Conservation (phyloP, 2,113 vertebrate genomes). For the Pteronura brasiliensis region DNA sequence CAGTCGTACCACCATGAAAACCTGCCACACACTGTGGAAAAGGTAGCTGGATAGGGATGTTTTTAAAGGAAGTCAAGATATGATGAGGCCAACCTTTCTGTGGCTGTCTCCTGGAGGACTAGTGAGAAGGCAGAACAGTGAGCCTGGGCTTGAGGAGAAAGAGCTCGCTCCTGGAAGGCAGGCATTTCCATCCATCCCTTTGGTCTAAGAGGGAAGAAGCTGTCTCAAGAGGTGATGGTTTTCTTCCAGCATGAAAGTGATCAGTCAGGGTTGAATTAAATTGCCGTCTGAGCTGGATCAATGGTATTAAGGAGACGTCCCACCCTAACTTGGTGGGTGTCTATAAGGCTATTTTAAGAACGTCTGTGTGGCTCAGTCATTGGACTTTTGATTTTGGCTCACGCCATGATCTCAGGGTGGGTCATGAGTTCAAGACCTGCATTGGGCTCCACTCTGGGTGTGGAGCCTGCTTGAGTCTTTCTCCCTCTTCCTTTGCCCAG, state of each 20-base stretch:
- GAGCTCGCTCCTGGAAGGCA: accelerated
- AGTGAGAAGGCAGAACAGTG: not conserved
- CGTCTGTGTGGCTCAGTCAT: not conserved
- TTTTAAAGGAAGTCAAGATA: not conserved
- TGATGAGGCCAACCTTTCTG: not conserved
- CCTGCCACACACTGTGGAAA: not conserved
- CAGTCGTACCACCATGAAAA: not conserved
- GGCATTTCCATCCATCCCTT: accelerated
- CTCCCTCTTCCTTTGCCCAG: not conserved
- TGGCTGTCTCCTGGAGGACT: not conserved
- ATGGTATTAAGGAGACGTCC: too few species aligned
- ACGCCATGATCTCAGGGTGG: not conserved
- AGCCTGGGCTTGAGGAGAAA: accelerated
- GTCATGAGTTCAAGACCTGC: not conserved
- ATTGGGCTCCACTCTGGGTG: not conserved
- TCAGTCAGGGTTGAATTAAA: not conserved
- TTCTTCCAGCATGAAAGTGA: not conserved
- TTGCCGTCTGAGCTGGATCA: too few species aligned
- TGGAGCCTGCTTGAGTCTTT: not conserved
- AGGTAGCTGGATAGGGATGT: too few species aligned
- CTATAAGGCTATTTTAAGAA: not conserved
- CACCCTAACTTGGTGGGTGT: accelerated
- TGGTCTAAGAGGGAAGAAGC: not conserved
- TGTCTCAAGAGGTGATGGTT: not conserved
- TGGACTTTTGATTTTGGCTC: not conserved